phyloP scores from a whole-genome alignment of 1,140 invertebrate species.

The Pollicipes pollicipes region DNA sequence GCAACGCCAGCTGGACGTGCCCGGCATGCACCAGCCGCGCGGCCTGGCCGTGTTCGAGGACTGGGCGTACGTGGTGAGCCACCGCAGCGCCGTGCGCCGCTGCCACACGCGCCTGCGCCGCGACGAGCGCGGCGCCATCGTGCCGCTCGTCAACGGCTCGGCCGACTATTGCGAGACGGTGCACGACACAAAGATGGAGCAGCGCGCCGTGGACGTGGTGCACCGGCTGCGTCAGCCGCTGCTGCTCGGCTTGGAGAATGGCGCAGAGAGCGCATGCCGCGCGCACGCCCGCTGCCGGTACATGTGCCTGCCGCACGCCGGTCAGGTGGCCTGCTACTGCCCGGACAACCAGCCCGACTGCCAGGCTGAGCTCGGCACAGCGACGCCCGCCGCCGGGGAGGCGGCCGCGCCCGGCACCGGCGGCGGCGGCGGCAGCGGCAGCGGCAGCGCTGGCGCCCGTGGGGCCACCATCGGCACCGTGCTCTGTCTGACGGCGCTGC shows the following conservation, averaged over 20 bases:
- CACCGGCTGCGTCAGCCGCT: not conserved
- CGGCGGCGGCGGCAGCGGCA: not conserved
- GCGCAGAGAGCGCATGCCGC: not conserved
- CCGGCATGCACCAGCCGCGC: not conserved
- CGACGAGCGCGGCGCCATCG: not conserved
- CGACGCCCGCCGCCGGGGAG: not conserved
- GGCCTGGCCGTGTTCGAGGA: slow-evolving; percentile 1
- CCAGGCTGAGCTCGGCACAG: not conserved
- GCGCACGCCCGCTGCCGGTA: not conserved
- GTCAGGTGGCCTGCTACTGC: not conserved
- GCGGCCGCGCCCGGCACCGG: not conserved
- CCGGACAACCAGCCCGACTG: not conserved
- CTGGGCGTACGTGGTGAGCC: not conserved
- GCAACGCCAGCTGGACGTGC: not conserved
- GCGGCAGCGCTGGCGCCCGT: too few relatives aligned
- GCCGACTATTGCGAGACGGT: not conserved
- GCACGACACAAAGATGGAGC: not conserved
- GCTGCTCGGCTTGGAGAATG: not conserved
- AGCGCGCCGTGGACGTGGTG: not conserved
- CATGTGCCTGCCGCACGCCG: not conserved
- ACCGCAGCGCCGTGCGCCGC: not conserved
- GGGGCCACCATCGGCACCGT: not conserved
- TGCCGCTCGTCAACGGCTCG: not conserved
- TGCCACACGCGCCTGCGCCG: not conserved
- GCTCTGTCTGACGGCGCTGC: not conserved